These are phyloP conservation scores for Lepidochitona cinerea DNA, from an alignment of 2,888 invertebrate species.

Conservation along the genomic window DNA sequence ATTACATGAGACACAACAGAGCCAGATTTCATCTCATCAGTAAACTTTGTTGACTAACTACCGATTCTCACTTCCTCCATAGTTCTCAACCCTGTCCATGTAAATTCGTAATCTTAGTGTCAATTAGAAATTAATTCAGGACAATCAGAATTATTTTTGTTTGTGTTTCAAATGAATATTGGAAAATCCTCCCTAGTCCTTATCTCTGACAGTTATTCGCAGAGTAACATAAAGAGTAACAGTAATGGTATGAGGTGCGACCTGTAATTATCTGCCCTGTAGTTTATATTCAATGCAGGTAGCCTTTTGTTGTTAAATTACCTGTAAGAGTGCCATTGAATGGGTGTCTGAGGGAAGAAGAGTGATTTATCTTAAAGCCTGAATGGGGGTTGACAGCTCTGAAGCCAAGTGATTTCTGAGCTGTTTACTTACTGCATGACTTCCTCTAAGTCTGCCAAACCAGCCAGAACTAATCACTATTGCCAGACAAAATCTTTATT, in stretches of 20 bases:
- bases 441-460: neutral
- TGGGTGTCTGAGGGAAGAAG: neutral
- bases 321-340: neutral
- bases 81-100: no score
- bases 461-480: slow-evolving; percentile 1
- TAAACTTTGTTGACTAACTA: no score
- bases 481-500: slow-evolving; percentile 2
- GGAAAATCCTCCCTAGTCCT: no score
- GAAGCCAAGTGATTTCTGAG: neutral
- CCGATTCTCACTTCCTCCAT: no score
- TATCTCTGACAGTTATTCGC: no score
- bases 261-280: neutral
- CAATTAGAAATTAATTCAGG: no score
- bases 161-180: no score
- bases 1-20: no score
- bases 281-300: neutral
- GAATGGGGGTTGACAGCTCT: neutral
- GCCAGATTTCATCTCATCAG: no score
- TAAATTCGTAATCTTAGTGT: no score
- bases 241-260: neutral
- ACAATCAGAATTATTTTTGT: no score
- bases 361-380: neutral
- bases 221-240: no score
- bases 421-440: neutral
- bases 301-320: neutral